phyloP scores from a whole-genome alignment of 2,797 vertebrate species.

The Sphenopsis melanotis region DNA sequence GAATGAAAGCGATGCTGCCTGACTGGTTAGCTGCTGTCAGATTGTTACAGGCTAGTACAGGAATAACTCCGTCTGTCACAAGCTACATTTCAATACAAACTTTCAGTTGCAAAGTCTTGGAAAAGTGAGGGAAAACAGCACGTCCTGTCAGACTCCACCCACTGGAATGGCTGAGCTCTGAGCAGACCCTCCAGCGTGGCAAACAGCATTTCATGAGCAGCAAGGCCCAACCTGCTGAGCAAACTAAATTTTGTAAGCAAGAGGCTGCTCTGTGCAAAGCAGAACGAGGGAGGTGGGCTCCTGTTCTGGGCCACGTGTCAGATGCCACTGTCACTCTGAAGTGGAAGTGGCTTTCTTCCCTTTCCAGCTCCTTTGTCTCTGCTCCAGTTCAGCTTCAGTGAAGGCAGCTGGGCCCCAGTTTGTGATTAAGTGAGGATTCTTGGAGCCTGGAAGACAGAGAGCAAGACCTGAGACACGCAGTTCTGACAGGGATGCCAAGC shows the following conservation, averaged over 20 bases:
- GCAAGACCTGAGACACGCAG: neutral
- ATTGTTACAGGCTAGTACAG: neutral
- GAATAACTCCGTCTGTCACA: neutral
- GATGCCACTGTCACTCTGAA: slow-evolving; percentile 35
- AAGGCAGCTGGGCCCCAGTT: slow-evolving; percentile 95
- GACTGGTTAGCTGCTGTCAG: neutral
- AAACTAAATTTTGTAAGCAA: neutral
- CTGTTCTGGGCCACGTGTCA: rapidly evolving
- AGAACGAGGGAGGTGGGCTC: neutral
- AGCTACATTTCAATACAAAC: neutral
- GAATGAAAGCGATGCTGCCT: neutral
- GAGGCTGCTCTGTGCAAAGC: slow-evolving; percentile 41
- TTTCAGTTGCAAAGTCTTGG: neutral
- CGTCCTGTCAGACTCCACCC: neutral
- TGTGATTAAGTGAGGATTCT: slow-evolving; percentile 85
- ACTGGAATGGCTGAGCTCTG: neutral
- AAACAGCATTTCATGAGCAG: neutral
- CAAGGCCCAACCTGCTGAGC: neutral
- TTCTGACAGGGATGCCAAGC: rapidly evolving
- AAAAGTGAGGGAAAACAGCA: neutral
- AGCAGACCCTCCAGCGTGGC: neutral
- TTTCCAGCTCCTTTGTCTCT: slow-evolving; percentile 91
- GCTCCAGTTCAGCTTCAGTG: slow-evolving; percentile 85
- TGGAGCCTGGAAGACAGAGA: slow-evolving; percentile 79
- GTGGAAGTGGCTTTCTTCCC: slow-evolving; percentile 79